Percentiles rank a stretch among this genome's conserved stretches.
phyloP scores from a whole-genome alignment of 2,888 invertebrate species.

The Drosophila anceps region DNA sequence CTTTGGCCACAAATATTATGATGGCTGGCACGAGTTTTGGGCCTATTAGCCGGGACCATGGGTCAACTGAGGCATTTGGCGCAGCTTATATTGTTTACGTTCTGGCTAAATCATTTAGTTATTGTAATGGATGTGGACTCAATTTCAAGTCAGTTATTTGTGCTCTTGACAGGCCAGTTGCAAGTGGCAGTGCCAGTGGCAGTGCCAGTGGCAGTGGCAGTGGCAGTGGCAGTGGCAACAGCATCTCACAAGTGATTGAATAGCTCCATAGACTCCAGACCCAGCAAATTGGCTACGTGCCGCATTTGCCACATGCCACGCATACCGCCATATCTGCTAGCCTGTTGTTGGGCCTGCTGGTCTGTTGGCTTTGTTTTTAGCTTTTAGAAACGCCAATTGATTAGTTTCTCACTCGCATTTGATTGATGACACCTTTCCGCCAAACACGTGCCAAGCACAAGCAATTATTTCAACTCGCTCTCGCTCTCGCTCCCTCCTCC shows the following conservation, averaged over 20 bases:
- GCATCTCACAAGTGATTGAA: constrained; percentile 39
- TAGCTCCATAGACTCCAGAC: not conserved
- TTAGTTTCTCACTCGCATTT: constrained; percentile 47
- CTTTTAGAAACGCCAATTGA: constrained; percentile 50
- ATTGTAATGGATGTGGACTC: constrained; percentile 30
- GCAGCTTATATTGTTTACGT: constrained; percentile 29
- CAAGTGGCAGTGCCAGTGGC: constrained; percentile 23
- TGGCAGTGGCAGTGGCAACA: not conserved
- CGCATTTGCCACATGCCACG: constrained; percentile 12
- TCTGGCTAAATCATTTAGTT: constrained; percentile 28
- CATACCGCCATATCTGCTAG: constrained; percentile 9
- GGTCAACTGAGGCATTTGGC: constrained; percentile 21
- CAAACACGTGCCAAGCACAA: constrained; percentile 35
- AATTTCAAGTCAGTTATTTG: constrained; percentile 10
- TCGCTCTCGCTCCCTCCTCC: fast-evolving
- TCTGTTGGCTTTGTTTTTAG: constrained; percentile 20
- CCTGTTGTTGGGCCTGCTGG: not conserved
- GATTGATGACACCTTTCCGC: constrained; percentile 50
- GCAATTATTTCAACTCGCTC: constrained; percentile 15
- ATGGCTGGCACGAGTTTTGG: constrained; percentile 20
- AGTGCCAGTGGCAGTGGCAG: constrained; percentile 7
- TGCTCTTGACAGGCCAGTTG: constrained; percentile 41
- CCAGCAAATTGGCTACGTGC: constrained; percentile 20
- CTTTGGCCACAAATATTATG: constrained; percentile 48
- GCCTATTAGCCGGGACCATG: constrained; percentile 28